phyloP scores from a whole-genome alignment of 2,888 invertebrate species.

The Oxytorus armatus region DNA sequence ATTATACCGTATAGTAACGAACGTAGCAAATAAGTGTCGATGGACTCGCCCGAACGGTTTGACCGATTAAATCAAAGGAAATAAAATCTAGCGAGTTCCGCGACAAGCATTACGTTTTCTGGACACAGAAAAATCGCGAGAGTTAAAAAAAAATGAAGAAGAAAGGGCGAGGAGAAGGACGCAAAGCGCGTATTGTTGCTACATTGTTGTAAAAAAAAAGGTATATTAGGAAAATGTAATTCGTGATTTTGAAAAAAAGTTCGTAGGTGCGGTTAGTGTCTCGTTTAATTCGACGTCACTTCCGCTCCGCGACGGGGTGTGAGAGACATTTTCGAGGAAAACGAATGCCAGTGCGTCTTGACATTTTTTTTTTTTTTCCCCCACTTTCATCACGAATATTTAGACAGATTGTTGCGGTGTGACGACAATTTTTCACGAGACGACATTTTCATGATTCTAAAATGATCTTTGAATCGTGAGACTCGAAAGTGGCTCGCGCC shows the following conservation, averaged over 20 bases:
- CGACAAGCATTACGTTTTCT: too few species aligned
- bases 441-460: too few species aligned
- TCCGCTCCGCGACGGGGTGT: slow-evolving; percentile 16
- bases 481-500: slow-evolving; percentile 44
- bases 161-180: slow-evolving; percentile 17
- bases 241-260: slow-evolving; percentile 25
- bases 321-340: too few species aligned
- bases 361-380: too few species aligned
- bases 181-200: slow-evolving; percentile 33
- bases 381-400: too few species aligned
- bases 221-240: slow-evolving; percentile 51
- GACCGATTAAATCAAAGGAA: slow-evolving; percentile 40
- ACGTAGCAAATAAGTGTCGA: slow-evolving; percentile 50
- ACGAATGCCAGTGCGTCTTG: too few species aligned
- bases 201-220: slow-evolving; percentile 64
- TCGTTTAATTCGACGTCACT: not conserved
- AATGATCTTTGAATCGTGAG: not conserved
- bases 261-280: slow-evolving; percentile 14
- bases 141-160: too few species aligned
- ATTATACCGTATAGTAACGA: slow-evolving; percentile 57
- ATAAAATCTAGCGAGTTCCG: too few species aligned
- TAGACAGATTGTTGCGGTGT: too few species aligned
- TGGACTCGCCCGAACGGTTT: slow-evolving; percentile 49
- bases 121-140: too few species aligned
- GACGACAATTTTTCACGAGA: too few species aligned